Percentiles rank a stretch among this genome's conserved stretches.
Conservation (phyloP, 2,113 vertebrate species). For the Myocastor coypus region DNA sequence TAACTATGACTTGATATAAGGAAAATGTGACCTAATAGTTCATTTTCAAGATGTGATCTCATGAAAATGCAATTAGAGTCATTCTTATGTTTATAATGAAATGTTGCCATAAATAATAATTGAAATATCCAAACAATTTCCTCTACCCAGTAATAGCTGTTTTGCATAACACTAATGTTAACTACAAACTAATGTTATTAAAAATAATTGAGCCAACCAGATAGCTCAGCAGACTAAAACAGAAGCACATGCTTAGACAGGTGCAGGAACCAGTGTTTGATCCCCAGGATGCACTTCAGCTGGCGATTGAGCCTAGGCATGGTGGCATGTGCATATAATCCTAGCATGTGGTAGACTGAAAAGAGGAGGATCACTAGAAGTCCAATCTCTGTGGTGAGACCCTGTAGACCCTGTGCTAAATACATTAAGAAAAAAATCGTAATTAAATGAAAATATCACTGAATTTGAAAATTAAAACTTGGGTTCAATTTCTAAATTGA, state of each 20-base stretch:
- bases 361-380: no score
- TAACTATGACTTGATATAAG: neutral
- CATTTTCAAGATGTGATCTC: neutral
- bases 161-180: slow-evolving; percentile 47
- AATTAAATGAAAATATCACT: neutral
- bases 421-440: neutral
- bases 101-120: neutral
- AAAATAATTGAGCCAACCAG: neutral
- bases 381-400: no score
- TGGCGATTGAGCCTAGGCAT: no score
- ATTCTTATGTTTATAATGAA: neutral
- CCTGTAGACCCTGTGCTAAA: no score
- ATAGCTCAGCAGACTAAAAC: no score
- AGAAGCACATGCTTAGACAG: no score
- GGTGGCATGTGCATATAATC: no score
- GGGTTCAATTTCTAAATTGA: neutral
- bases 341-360: no score
- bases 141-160: neutral
- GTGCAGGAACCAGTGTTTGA: no score
- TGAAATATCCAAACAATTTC: slow-evolving; percentile 17
- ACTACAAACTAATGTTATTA: neutral
- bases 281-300: no score
- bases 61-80: neutral
- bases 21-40: neutral
- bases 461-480: slow-evolving; percentile 26